Evolutionary conservation across 2,797 vertebrate genomes (phyloP).

Genomic region (Nasua narica): DNA sequence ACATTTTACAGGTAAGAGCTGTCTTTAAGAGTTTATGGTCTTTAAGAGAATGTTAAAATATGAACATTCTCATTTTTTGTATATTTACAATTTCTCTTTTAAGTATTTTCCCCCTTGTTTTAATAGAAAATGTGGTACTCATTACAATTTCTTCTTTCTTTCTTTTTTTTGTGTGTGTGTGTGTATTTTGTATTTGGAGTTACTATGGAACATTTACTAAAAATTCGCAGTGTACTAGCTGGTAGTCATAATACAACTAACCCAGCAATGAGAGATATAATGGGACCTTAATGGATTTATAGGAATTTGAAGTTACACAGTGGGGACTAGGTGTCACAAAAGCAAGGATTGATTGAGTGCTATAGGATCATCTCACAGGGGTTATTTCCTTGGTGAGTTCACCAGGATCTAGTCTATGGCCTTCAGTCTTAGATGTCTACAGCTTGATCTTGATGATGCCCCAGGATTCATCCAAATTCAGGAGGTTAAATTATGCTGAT

Average conservation of each 20-base stretch:
- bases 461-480: conserved; percentile 54
- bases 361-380: background rate
- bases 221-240: conserved; percentile 30
- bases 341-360: background rate
- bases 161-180: too few relatives aligned
- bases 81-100: background rate
- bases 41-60: background rate
- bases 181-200: conserved; percentile 35
- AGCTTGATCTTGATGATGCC: conserved; percentile 40
- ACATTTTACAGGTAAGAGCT: conserved; percentile 87
- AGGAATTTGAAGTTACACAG: conserved; percentile 42
- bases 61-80: background rate
- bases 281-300: conserved; percentile 5
- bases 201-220: background rate
- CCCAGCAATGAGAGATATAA: conserved; percentile 6
- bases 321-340: conserved; percentile 32
- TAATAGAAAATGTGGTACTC: background rate
- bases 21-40: background rate
- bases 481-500: conserved; percentile 30
- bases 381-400: conserved; percentile 45
- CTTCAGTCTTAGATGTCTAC: conserved; percentile 34
- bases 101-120: background rate
- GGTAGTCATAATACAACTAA: background rate
- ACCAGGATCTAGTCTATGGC: conserved; percentile 14
- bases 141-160: background rate